phyloP scores from a whole-genome alignment of 37 sponge, comb jelly and placozoan species.

The Mnemiopsis leidyi region DNA sequence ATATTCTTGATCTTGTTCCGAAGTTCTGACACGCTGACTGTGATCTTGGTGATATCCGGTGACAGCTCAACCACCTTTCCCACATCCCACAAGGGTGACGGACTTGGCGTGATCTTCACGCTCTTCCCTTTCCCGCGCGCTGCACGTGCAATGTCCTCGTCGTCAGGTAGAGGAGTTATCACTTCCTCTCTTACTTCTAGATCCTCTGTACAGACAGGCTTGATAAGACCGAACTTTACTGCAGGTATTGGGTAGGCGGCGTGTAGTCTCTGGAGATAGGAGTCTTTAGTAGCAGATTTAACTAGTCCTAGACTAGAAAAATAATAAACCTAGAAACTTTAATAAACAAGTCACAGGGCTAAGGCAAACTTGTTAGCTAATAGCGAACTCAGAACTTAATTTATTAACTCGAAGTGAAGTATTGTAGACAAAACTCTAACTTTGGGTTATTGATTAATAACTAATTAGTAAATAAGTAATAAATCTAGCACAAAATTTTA shows the following conservation, averaged over 20 bases:
- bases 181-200: slow-evolving; percentile 37
- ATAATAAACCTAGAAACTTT: neutral
- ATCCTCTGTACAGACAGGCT: slow-evolving; percentile 42
- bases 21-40: slow-evolving; percentile 31
- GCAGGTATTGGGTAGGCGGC: slow-evolving; percentile 43
- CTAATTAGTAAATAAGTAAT: no score
- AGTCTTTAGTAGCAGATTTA: no score
- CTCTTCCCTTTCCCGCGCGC: neutral
- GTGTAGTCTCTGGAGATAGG: slow-evolving; percentile 20
- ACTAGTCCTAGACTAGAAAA: neutral
- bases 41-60: slow-evolving; percentile 52
- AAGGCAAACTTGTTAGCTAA: neutral
- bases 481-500: no score
- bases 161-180: slow-evolving; percentile 30
- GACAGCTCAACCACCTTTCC: slow-evolving; percentile 37
- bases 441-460: no score
- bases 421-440: no score
- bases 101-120: neutral
- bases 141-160: neutral
- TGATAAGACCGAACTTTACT: slow-evolving; percentile 20
- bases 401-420: no score
- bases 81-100: slow-evolving; percentile 50
- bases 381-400: no score
- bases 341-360: neutral
- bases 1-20: slow-evolving; percentile 49